These are phyloP conservation scores for Oscheius onirici DNA, from an alignment of 2,888 invertebrate genomes.

Conservation along the genomic window DNA sequence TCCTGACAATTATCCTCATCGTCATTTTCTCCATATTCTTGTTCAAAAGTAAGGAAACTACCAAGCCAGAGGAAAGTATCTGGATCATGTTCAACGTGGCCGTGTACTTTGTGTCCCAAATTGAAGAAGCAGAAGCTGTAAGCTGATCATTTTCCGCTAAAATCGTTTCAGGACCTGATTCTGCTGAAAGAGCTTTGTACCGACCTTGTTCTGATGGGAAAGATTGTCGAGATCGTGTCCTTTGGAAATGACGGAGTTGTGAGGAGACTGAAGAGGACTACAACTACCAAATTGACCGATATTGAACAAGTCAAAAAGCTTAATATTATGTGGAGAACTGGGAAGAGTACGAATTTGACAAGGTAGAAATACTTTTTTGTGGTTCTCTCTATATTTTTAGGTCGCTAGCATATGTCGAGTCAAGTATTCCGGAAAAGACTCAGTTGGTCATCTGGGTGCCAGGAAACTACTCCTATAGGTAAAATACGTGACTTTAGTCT, in stretches of 20 bases:
- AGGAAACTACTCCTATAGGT: slow-evolving; percentile 8
- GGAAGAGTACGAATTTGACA: not conserved
- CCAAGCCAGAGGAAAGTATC: not conserved
- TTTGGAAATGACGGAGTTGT: not conserved
- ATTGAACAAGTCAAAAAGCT: not conserved
- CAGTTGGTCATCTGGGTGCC: slow-evolving; percentile 2
- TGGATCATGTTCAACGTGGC: slow-evolving; percentile 19
- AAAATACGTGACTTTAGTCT: not conserved
- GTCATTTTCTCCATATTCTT: not conserved
- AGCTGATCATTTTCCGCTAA: not conserved
- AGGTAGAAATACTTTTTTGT: not conserved
- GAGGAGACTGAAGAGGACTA: not conserved
- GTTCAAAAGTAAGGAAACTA: not conserved
- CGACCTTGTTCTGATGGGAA: slow-evolving; percentile 10
- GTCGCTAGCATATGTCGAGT: not conserved
- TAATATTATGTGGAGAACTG: not conserved
- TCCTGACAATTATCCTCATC: slow-evolving; percentile 3
- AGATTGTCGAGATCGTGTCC: not conserved
- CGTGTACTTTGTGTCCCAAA: not conserved
- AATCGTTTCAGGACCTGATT: not conserved
- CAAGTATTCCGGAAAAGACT: not conserved
- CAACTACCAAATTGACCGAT: not conserved
- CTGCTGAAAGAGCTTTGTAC: not conserved
- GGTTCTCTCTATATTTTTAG: not conserved
- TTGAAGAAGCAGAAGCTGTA: slow-evolving; percentile 9